Evolutionary conservation across 2,888 invertebrate genomes (phyloP), one percentile per base, ranked within the genome.

Genomic region (Perithous albicinctus): DNA sequence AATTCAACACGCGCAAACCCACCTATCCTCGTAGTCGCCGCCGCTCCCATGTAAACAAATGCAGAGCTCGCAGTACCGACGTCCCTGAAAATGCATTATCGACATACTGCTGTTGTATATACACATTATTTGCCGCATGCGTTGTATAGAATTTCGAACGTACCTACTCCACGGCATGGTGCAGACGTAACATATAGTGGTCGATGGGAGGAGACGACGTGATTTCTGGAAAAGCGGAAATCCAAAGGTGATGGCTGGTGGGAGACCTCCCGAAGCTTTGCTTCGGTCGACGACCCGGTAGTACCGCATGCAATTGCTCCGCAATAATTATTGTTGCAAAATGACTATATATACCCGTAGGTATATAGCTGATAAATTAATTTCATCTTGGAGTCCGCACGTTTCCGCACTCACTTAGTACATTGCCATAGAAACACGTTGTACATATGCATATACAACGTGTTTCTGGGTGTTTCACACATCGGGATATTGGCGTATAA

Each of bases 311-410:
- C 54, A 54, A 73, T 73, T 41, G 23, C 64, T 32, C 35, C 63
- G 72, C 23, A 64, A 81, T 81, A 67, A 81, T 77, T 54, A 80
- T 80, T 77, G 41, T 77, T 43, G 64, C 72, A 66, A 72, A 54
- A 61, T 41, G 8, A 23, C 64, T 15, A 29, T 51, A 38, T 48
- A 67, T 26, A 8, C 8, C 23, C 51, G n/a, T 38, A 8, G 7
- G 2, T 35, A 67, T n/a, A 38, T 18, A 29, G 41, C 35, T 59
- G 63, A 67, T 73, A 29, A 43, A 81, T 77, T 77, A 66, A 77
- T 77, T 77, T 51, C 35, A 73, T 38, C 61, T 29, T 48, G 59
- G n/a, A 48, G 48, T 35, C 18, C 12, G 23, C 46, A 41, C 41
- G 61, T 32, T 75, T 54, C 41, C 78, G 48, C 20, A 26, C 18